Percentiles rank a stretch among this genome's conserved stretches.
Evolutionary conservation across 2,113 vertebrate genomes (phyloP).

Genomic region (Cyanoramphus novaezelandiae): DNA sequence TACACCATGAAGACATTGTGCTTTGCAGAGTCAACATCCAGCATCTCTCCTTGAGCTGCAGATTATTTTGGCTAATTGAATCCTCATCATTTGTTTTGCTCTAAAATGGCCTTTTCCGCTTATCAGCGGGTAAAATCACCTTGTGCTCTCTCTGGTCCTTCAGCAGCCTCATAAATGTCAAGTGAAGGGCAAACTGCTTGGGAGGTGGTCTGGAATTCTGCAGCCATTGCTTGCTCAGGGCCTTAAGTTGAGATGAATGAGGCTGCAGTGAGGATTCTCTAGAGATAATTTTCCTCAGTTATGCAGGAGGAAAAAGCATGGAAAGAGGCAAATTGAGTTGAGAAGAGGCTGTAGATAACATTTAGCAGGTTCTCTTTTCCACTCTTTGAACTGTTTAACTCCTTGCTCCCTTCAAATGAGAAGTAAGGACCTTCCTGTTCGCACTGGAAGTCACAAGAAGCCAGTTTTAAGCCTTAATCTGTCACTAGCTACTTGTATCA

Average conservation of each 20-base stretch:
- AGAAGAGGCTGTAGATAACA: neutral
- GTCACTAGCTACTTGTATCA: neutral
- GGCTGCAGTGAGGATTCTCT: neutral
- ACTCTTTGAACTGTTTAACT: neutral
- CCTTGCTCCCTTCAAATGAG: neutral
- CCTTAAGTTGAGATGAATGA: neutral
- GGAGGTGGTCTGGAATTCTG: neutral
- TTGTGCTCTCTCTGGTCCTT: neutral
- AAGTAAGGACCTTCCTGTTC: neutral
- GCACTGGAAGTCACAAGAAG: neutral
- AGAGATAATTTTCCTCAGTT: neutral
- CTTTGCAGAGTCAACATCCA: neutral
- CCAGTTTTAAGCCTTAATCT: neutral
- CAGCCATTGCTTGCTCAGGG: neutral
- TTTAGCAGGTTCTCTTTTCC: neutral
- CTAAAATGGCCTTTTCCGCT: neutral
- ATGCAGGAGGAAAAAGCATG: neutral
- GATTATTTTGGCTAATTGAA: conserved; percentile 33
- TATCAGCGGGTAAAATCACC: neutral
- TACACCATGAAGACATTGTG: neutral
- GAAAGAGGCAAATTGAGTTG: neutral
- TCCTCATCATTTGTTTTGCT: neutral
- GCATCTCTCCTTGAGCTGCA: neutral
- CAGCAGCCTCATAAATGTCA: conserved; percentile 12
- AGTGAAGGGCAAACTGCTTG: neutral